Evolutionary conservation across 2,888 invertebrate species (phyloP).

Genomic region (Andrena praecox): DNA sequence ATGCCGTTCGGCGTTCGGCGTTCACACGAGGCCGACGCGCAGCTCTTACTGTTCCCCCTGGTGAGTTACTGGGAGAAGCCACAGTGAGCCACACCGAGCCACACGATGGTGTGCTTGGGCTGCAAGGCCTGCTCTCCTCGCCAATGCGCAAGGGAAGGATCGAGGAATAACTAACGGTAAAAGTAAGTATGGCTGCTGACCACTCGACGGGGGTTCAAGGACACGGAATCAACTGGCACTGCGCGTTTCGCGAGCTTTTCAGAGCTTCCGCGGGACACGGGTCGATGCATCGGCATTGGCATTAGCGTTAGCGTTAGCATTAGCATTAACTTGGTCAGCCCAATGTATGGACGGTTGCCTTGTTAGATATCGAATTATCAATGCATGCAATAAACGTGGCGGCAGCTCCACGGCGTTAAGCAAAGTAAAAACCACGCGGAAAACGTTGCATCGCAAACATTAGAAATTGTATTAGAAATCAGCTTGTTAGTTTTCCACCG

Average conservation of each 20-base stretch:
- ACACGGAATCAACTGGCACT: slow-evolving; percentile 77
- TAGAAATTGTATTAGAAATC: too few relatives aligned
- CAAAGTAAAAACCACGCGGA: too few relatives aligned
- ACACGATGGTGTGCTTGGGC: slow-evolving; percentile 45
- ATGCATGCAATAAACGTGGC: not conserved
- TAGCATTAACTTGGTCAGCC: too few relatives aligned
- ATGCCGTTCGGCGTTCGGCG: slow-evolving; percentile 56
- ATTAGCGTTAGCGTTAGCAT: too few relatives aligned
- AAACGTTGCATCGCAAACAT: too few relatives aligned
- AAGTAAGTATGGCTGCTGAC: slow-evolving; percentile 79
- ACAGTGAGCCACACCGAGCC: slow-evolving; percentile 34
- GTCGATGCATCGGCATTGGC: too few relatives aligned
- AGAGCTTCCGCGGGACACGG: slow-evolving; percentile 10
- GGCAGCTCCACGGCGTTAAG: too few relatives aligned
- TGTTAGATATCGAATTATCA: not conserved
- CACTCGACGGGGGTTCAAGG: slow-evolving; percentile 80
- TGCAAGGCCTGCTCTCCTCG: slow-evolving; percentile 68
- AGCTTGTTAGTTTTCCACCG: too few relatives aligned
- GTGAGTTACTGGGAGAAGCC: slow-evolving; percentile 75
- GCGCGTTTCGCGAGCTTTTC: slow-evolving; percentile 40
- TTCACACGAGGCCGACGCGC: slow-evolving; percentile 64
- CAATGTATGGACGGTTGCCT: not conserved
- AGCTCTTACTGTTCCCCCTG: slow-evolving; percentile 61
- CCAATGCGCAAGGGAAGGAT: slow-evolving; percentile 76
- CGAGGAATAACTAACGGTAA: slow-evolving; percentile 83